These are phyloP conservation scores for Onychomys arenicola DNA, from an alignment of 2,797 vertebrate species.

Conservation along the genomic window DNA sequence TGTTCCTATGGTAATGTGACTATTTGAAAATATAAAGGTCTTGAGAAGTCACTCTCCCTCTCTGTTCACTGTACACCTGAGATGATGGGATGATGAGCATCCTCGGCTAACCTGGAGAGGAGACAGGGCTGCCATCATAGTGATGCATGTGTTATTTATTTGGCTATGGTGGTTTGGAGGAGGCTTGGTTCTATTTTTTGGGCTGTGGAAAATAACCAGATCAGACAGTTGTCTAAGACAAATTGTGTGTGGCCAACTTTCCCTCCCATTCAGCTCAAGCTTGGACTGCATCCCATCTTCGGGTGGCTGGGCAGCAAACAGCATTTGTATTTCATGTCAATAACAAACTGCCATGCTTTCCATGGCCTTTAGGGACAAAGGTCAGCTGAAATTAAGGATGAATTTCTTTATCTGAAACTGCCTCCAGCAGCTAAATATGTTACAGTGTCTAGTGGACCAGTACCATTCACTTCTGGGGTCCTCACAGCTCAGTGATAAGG, in stretches of 20 bases:
- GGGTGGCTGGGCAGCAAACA: neutral
- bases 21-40: slow-evolving; percentile 9
- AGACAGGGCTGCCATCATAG: neutral
- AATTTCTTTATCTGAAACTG: neutral
- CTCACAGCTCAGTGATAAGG: neutral
- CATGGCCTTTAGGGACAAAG: neutral
- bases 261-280: neutral
- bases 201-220: neutral
- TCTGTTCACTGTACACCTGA: neutral
- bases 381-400: neutral
- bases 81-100: neutral
- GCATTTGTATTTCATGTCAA: neutral
- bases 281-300: neutral
- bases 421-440: neutral
- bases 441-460: neutral
- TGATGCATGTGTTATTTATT: neutral
- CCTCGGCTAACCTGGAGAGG: neutral
- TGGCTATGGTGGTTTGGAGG: neutral
- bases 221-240: slow-evolving; percentile 50
- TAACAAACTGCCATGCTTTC: neutral
- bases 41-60: neutral
- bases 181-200: neutral
- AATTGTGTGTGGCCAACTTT: slow-evolving; percentile 24
- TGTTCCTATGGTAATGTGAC: neutral
- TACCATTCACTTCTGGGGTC: neutral